Evolutionary conservation across 2,888 invertebrate species (phyloP).

Genomic region (Melanophora roralis): DNA sequence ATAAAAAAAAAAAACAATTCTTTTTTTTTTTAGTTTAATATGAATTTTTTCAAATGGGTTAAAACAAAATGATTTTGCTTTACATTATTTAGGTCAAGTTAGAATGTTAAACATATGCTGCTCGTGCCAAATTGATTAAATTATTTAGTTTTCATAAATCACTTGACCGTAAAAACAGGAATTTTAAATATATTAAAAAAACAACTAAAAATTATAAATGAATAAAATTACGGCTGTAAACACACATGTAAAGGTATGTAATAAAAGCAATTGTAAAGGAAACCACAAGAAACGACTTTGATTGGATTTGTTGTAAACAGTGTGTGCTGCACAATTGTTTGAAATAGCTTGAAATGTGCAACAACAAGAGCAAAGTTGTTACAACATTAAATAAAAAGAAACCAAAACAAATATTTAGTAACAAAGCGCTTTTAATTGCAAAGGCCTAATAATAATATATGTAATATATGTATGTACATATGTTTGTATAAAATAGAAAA

Average conservation of each 20-base stretch:
- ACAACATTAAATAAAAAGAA: slow-evolving; percentile 39
- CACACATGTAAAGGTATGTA: background rate
- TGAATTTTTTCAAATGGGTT: slow-evolving; percentile 4
- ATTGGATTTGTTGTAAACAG: slow-evolving; percentile 24
- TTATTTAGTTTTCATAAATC: slow-evolving; percentile 26
- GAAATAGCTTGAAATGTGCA: slow-evolving; percentile 23
- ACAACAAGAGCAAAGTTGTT: slow-evolving; percentile 52
- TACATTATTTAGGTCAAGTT: slow-evolving; percentile 50
- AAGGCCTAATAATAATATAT: slow-evolving; percentile 63
- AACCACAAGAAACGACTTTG: slow-evolving; percentile 50
- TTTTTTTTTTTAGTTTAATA: no score
- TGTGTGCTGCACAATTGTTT: slow-evolving; percentile 18
- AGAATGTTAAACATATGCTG: slow-evolving; percentile 51
- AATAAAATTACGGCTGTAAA: background rate
- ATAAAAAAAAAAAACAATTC: no score
- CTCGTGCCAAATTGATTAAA: slow-evolving; percentile 44
- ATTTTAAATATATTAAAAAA: background rate
- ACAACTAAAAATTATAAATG: background rate
- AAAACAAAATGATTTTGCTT: background rate
- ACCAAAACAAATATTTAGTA: slow-evolving; percentile 49
- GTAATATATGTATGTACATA: background rate
- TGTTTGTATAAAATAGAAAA: slow-evolving; percentile 54
- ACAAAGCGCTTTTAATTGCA: slow-evolving; percentile 62
- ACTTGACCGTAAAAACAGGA: slow-evolving; percentile 47
- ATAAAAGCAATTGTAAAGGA: slow-evolving; percentile 15